Evolutionary conservation across 30 jellyfish, hydroid and myxozoan genomes (phyloP).

Genomic region (Hydractinia echinata): DNA sequence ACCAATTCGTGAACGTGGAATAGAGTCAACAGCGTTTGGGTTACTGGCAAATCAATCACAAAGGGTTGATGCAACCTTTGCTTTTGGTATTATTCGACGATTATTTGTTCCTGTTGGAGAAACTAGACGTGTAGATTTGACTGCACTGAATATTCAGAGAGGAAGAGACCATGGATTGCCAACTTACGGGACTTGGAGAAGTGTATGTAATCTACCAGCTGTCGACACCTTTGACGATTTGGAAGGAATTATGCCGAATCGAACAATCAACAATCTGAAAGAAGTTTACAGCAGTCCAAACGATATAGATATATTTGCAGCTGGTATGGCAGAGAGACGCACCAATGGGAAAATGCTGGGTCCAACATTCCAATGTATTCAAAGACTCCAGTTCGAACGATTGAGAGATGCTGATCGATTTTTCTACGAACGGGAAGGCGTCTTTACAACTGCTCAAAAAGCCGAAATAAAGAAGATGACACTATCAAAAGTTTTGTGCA

Average conservation of each 20-base stretch:
- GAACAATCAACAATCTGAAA: too few species aligned
- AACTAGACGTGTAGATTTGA: constrained; percentile 6
- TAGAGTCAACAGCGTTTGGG: constrained; percentile 16
- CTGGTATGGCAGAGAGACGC: background rate
- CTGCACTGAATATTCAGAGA: constrained; percentile 41
- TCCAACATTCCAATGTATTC: background rate
- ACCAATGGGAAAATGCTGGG: background rate
- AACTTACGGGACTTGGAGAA: constrained; percentile 14
- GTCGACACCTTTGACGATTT: background rate
- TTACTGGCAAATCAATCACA: constrained; percentile 22
- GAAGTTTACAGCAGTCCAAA: background rate
- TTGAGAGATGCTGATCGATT: constrained; percentile 20
- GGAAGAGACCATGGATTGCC: constrained; percentile 54
- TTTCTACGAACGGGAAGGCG: background rate
- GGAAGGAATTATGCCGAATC: background rate
- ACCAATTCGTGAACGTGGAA: constrained; percentile 10
- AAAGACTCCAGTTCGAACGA: background rate
- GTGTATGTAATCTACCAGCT: background rate
- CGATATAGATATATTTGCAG: constrained; percentile 2
- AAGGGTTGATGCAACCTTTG: constrained; percentile 12
- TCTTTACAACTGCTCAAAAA: constrained; percentile 9
- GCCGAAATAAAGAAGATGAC: background rate
- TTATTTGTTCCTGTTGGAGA: constrained; percentile 16
- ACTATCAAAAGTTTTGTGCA: too few species aligned
- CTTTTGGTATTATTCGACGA: constrained; percentile 15